These are phyloP conservation scores for Cydia amplana DNA, from an alignment of 1,140 invertebrate species.

Conservation along the genomic window DNA sequence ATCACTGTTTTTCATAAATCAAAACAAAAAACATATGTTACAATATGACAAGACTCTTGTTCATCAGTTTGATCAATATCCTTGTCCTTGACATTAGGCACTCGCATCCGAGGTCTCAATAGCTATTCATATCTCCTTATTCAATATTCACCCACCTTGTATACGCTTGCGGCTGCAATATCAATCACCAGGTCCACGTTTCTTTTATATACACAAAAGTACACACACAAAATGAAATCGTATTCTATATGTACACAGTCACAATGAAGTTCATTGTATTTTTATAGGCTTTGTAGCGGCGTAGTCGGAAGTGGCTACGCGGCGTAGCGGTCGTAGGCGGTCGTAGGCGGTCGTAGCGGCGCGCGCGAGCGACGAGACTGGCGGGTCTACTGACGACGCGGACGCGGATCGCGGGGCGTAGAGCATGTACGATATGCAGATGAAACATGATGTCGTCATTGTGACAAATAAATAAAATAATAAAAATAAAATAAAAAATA, in stretches of 20 bases:
- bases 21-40: conserved; percentile 20
- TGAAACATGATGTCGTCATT: conserved; percentile 35
- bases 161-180: conserved; percentile 32
- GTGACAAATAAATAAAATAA: not conserved
- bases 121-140: conserved; percentile 52
- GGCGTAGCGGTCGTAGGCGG: conserved; percentile 62
- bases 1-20: not conserved
- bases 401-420: conserved; percentile 59
- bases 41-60: conserved; percentile 36
- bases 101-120: conserved; percentile 48
- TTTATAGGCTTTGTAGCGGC: conserved; percentile 43
- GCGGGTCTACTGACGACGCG: conserved; percentile 58
- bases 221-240: conserved; percentile 47
- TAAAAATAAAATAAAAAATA: no score
- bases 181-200: conserved; percentile 34
- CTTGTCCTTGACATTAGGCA: conserved; percentile 73
- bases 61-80: conserved; percentile 65
- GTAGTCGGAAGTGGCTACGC: conserved; percentile 47
- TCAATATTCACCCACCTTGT: conserved; percentile 67
- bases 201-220: conserved; percentile 45
- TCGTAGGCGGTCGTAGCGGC: conserved; percentile 63
- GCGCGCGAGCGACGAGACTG: conserved; percentile 64
- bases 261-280: conserved; percentile 44
- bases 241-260: conserved; percentile 48
- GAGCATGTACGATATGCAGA: conserved; percentile 50